Conservation (phyloP, 1,140 invertebrate genomes). For the Zelostemma sp. region DNA sequence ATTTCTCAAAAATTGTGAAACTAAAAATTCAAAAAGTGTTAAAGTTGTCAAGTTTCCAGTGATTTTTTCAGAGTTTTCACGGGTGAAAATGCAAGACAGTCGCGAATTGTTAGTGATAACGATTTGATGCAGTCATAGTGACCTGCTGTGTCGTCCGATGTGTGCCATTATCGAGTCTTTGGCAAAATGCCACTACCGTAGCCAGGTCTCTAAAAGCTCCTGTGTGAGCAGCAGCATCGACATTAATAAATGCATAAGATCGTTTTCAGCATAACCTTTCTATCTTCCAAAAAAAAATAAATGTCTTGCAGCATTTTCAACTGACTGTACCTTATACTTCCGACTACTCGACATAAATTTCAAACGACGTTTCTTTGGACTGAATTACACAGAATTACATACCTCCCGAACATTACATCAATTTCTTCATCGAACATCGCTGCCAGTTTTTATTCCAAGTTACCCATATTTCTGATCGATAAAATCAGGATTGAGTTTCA, state of each 20-base stretch:
- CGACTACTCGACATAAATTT: background rate
- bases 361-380: background rate
- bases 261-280: slow-evolving; percentile 26
- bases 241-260: slow-evolving; percentile 27
- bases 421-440: background rate
- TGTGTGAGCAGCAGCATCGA: slow-evolving; percentile 25
- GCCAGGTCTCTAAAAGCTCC: slow-evolving; percentile 19
- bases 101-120: slow-evolving; percentile 46
- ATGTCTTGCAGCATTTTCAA: slow-evolving; percentile 18
- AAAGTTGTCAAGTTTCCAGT: slow-evolving; percentile 10
- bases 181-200: slow-evolving; percentile 45
- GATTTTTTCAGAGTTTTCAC: background rate
- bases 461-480: background rate
- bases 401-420: background rate
- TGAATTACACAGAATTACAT: background rate
- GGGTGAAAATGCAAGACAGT: slow-evolving; percentile 9
- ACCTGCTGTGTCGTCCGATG: slow-evolving; percentile 32
- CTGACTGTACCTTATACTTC: background rate
- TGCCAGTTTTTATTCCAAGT: background rate
- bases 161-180: slow-evolving; percentile 52
- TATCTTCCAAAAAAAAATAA: slow-evolving; percentile 4
- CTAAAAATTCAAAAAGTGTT: background rate
- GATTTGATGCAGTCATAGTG: slow-evolving; percentile 45
- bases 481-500: background rate
- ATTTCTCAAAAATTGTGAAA: background rate